A percentile compares a stretch with the other conserved stretches of the same genome.
Conservation (phyloP, 1,140 invertebrate species). For the Holcopasites calliopsidis region DNA sequence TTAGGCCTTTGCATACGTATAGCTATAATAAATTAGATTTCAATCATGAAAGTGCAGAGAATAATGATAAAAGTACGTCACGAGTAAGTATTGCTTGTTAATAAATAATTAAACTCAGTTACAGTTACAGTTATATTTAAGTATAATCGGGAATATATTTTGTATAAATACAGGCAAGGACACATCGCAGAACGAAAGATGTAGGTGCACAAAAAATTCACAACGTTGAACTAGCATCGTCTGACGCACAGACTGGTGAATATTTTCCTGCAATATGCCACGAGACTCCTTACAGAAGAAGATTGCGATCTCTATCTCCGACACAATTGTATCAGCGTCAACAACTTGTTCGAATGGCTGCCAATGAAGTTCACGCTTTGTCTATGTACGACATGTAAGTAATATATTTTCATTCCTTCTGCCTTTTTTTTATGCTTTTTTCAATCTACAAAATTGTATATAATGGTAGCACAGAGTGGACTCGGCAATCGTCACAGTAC, state of each 20-base stretch:
- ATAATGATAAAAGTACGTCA: conserved; percentile 14
- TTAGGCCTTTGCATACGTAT: conserved; percentile 38
- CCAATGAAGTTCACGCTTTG: conserved; percentile 28
- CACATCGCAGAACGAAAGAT: conserved; percentile 38
- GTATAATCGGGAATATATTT: background rate
- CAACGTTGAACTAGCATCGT: conserved; percentile 32
- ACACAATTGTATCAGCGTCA: conserved; percentile 37
- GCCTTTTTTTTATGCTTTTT: too few species aligned
- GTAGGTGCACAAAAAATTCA: background rate
- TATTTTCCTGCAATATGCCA: conserved; percentile 12
- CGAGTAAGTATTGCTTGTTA: conserved; percentile 13
- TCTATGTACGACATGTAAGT: conserved; percentile 59
- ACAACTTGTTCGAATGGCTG: conserved; percentile 11
- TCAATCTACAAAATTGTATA: too few species aligned
- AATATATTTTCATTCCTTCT: background rate
- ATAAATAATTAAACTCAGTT: background rate
- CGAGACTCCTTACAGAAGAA: conserved; percentile 41
- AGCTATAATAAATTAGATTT: conserved; percentile 26
- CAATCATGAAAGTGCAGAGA: background rate
- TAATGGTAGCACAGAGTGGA: background rate
- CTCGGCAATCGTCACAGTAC: background rate
- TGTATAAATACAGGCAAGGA: conserved; percentile 20
- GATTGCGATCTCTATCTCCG: conserved; percentile 53
- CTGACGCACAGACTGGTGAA: conserved; percentile 29
- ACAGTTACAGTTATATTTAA: background rate